Base-by-base conservation (phyloP, 35 echinoderm and acorn worm genomes). In the Ophioderma brevispina region DNA sequence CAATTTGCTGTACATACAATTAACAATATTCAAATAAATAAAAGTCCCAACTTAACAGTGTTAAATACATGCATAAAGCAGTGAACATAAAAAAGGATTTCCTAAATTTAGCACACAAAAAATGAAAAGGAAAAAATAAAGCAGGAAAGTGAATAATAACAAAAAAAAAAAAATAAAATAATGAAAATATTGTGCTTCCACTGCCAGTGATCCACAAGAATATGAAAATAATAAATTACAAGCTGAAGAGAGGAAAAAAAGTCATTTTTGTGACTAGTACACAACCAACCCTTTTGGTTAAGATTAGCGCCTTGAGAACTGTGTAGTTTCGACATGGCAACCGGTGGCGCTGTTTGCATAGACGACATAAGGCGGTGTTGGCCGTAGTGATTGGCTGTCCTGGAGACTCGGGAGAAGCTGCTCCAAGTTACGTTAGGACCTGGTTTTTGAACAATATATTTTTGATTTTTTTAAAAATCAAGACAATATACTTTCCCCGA, bases 231-330 rank as follows among this genome's bases (percentile, higher is more conserved):
- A 17, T 8, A 4, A 46, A 46, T 46, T 46, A 8, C 17, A 46
- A 46, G 41, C 41, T 46, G 41, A 46, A 46, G 4, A 46, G 17
- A 46, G 17, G 17, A 46, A 8, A 46, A 46, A 46, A 46, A 46
- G 17, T 46, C 4, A 46, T 46, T 46, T 4, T 46, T 46, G 4
- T 46, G 59, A 70, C 15, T 70, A 70, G n/a, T 70, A 25, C 2
- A 70, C 59, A 70, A 70, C 59, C 59, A 70, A 70, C 59, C 59
- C 59, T 70, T 70, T 18, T 25, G 59, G 59, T 70, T 70, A 25
- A 70, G 59, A 70, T 70, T 70, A 70, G 59, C 59, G 59, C 59
- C 59, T 18, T 70, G 59, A 70, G 59, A 70, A 70, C n/a, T 70
- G 59, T 70, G 59, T 70, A 70, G 59, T 70, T 70, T 70, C 17